phyloP scores from a whole-genome alignment of 2,113 vertebrate species.

The Poecilia latipinna region DNA sequence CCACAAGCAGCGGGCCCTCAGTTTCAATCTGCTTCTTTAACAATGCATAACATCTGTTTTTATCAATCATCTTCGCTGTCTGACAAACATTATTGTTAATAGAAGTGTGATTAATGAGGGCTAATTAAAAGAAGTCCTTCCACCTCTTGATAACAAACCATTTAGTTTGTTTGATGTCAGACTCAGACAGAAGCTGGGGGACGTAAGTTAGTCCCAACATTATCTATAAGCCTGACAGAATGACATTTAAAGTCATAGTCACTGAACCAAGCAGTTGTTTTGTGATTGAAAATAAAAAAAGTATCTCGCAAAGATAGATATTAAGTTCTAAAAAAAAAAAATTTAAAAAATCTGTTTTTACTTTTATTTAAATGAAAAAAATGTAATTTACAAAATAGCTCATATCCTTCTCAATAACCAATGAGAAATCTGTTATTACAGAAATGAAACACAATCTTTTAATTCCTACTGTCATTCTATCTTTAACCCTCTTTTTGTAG shows the following conservation, averaged over 20 bases:
- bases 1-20: constrained; percentile 2
- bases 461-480: too few relatives aligned
- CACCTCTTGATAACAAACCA: constrained; percentile 8
- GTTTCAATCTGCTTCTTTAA: constrained; percentile 7
- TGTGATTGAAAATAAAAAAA: not conserved
- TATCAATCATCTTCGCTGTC: constrained; percentile 15
- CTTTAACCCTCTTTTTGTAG: too few relatives aligned
- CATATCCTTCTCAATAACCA: too few relatives aligned
- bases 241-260: not conserved
- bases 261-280: not conserved
- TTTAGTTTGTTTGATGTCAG: constrained; percentile 14
- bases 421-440: too few relatives aligned
- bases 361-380: not conserved
- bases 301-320: not conserved
- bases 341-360: not conserved
- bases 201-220: not conserved
- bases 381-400: too few relatives aligned
- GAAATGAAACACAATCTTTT: too few relatives aligned
- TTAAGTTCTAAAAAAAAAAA: not conserved
- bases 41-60: constrained; percentile 18
- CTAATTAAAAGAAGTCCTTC: constrained; percentile 20
- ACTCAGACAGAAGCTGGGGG: not conserved
- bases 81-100: constrained; percentile 3
- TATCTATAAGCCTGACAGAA: not conserved
- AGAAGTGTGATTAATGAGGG: constrained; percentile 34